Evolutionary conservation across 2,797 vertebrate genomes (phyloP).

Genomic region (Eulemur albifrons): DNA sequence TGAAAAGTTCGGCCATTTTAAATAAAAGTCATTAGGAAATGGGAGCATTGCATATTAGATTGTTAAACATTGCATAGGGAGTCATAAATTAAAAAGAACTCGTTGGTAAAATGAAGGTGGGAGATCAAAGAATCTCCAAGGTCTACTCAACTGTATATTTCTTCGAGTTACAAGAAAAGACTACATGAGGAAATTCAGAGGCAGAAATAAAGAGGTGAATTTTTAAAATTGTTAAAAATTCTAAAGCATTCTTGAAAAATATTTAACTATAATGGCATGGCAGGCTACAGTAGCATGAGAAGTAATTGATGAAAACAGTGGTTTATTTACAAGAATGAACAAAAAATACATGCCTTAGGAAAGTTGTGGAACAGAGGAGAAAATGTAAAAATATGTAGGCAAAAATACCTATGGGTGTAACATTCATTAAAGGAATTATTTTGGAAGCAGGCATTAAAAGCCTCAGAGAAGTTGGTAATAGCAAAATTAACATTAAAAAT

Average conservation of each 20-base stretch:
- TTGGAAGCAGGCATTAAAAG: slow-evolving; percentile 21
- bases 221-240: not conserved
- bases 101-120: not conserved
- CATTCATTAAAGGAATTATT: not conserved
- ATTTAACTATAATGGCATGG: not conserved
- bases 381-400: not conserved
- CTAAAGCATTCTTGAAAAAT: not conserved
- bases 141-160: not conserved
- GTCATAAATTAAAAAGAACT: not conserved
- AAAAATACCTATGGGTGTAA: not conserved
- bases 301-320: not conserved
- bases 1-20: slow-evolving; percentile 2
- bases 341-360: not conserved
- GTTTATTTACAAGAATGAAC: not conserved
- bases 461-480: not conserved
- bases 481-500: slow-evolving; percentile 7
- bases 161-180: not conserved
- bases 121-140: not conserved
- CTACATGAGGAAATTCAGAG: not conserved
- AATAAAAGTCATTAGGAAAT: not conserved
- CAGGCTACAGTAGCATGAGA: not conserved
- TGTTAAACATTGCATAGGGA: not conserved
- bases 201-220: not conserved
- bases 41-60: not conserved
- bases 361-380: not conserved